Evolutionary conservation across 2,113 vertebrate species (phyloP).

Genomic region (human (Homo sapiens)): DNA sequence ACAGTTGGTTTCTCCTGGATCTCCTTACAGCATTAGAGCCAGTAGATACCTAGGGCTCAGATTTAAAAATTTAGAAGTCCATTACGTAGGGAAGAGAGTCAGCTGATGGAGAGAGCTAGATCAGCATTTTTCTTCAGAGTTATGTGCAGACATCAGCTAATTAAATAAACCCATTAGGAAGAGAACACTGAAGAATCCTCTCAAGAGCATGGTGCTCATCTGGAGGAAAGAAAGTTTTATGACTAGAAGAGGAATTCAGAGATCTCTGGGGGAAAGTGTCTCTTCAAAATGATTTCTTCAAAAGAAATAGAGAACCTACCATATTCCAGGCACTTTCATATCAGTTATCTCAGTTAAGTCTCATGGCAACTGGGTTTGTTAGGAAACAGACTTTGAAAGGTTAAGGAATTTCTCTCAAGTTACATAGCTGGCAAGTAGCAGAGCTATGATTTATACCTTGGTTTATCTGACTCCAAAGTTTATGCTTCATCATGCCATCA

Average conservation of each 20-base stretch:
- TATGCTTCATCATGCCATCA: neutral
- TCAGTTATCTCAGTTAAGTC: neutral
- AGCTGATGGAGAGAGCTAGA: neutral
- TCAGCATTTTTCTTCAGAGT: slow-evolving; percentile 35
- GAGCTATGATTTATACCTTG: neutral
- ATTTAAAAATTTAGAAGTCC: slow-evolving; percentile 55
- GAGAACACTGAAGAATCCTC: slow-evolving; percentile 48
- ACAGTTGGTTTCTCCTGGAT: neutral
- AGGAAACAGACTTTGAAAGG: neutral
- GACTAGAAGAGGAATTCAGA: neutral
- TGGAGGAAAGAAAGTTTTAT: slow-evolving; percentile 38
- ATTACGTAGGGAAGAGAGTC: slow-evolving; percentile 50
- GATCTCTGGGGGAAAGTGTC: neutral
- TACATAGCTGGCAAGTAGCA: neutral
- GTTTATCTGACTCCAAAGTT: neutral
- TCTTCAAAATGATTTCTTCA: slow-evolving; percentile 37
- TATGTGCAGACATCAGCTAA: slow-evolving; percentile 48
- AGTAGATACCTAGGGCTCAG: slow-evolving; percentile 21
- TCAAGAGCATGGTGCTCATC: neutral
- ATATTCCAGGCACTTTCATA: neutral
- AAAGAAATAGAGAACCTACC: neutral
- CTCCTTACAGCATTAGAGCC: neutral
- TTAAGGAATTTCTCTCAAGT: slow-evolving; percentile 12
- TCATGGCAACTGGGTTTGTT: neutral
- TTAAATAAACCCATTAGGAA: slow-evolving; percentile 60